Percentiles rank a stretch among this genome's conserved stretches.
Evolutionary conservation across 2,113 vertebrate species (phyloP).

Genomic region (Gallinago media): DNA sequence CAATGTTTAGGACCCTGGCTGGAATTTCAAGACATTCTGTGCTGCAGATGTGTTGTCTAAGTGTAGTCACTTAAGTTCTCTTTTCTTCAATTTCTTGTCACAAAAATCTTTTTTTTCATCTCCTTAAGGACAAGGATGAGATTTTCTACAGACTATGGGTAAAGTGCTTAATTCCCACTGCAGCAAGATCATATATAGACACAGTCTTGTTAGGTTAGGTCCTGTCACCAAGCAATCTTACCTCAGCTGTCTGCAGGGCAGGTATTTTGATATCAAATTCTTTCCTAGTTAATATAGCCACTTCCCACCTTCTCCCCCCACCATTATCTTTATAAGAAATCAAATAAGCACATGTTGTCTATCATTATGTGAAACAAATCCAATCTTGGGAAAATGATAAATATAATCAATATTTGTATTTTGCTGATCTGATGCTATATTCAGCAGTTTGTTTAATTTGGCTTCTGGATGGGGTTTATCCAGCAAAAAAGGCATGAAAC

Average conservation of each 20-base stretch:
- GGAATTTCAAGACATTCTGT: not conserved
- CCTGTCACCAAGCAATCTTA: not conserved
- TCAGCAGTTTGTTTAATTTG: not conserved
- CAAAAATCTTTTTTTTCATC: not conserved
- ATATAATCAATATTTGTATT: not conserved
- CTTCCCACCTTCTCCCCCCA: no score
- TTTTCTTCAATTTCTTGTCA: not conserved
- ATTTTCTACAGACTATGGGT: not conserved
- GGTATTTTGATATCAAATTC: not conserved
- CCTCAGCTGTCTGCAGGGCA: not conserved
- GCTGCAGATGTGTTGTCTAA: not conserved
- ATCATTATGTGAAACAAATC: not conserved
- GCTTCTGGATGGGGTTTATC: not conserved
- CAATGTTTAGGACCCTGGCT: not conserved
- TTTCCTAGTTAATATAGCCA: not conserved
- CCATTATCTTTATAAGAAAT: not conserved
- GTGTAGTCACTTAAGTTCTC: not conserved
- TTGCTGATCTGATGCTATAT: not conserved
- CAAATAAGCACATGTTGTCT: not conserved
- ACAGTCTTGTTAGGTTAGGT: not conserved
- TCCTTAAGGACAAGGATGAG: not conserved
- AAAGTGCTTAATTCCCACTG: not conserved
- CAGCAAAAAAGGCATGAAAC: not conserved
- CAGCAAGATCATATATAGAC: not conserved
- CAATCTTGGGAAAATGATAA: not conserved